Evolutionary conservation across 1,140 invertebrate genomes (phyloP), one percentile per base, ranked within the genome.

Genomic region (Anastrepha obliqua): DNA sequence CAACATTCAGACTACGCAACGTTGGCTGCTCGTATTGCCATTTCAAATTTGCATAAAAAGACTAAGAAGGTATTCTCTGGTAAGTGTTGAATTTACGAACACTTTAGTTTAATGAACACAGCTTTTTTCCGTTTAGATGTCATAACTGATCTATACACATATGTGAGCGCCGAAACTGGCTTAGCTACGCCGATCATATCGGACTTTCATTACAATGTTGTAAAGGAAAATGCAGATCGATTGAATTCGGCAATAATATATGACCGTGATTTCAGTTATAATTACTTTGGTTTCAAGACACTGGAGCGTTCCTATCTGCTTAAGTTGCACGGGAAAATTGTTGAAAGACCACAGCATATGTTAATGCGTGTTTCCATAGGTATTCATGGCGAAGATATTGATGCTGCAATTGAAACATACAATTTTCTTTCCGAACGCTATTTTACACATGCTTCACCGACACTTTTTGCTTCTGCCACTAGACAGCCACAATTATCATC

Each of bases 241-340:
- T 93, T 99, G 1, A 98, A 99, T 94, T 98, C 98, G n/a, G 96
- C 98, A 4, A 99, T 99, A 90, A 98, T 99, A 85, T 99, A 99
- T 94, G 98, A 99, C 91, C 95, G 99, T 89, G 99, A 99, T 94
- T 99, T 98, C 92, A 96, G 95, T 87, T 99, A 99, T 93, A 99
- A 99, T 93, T 99, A 99, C 93, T 99, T 99, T 95, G 99, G 99
- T 60, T 99, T 99, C 91, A 99, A 99, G 95, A 99, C 99, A 5
- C 94, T 99, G 78, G 99, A 99, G 92, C 94, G 97, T 88, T 99
- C 98, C 2, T 99, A 99, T 93, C 94, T 99, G 85, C 93, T 99
- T 39, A 99, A 98, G 93, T 98, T 99, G 86, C 95, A 98, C 93
- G 96, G 96, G 0, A 99, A 99, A 95, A 97, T 99, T 78, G 98